Evolutionary conservation across 1,140 invertebrate species (phyloP), one percentile per base, ranked within the genome.

Genomic region (Drosophila kohkoa): DNA sequence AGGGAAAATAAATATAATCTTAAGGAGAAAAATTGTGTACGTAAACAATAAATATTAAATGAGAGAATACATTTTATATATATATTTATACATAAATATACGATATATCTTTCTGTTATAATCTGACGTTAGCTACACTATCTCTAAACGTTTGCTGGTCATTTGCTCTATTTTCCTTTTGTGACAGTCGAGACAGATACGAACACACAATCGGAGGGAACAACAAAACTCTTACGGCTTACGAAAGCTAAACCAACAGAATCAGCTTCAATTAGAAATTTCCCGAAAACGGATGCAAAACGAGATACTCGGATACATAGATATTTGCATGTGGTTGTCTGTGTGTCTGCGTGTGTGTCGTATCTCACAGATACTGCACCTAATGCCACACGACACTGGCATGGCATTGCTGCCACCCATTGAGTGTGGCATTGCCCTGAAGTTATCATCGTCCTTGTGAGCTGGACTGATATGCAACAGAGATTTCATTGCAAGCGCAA

Each of bases 221-320:
- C 41, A 76, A 54, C 35, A 58, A 60, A 60, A 72, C 54, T 67
- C 49, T 8, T 8, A 38, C 35, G 58, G 68, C 54, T 68, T 80
- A 81, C 62, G 63, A 63, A 67, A 75, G 71, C 77, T 60, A 74
- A 83, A 80, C 69, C 81, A 83, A 71, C 68, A 69, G 82, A 73
- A 85, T 83, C 77, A 85, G 82, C 82, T 85, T 85, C 81, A 83
- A 85, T 85, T 85, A 70, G 77, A 77, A 85, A 85, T 85, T 83
- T 80, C 67, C 73, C 81, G 45, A 83, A 83, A 83, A 80, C 81
- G 81, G 76, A 85, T 75, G 67, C 81, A 38, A 70, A 63, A 75
- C 13, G 41, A 25, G 6, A 62, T 20, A 28, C 16, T 25, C 59
- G 28, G n/a, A 16, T 5, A 51, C 45, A 10, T 51, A 46, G 28